phyloP scores from a whole-genome alignment of 2,113 vertebrate genomes.

The Spheniscus mendiculus region DNA sequence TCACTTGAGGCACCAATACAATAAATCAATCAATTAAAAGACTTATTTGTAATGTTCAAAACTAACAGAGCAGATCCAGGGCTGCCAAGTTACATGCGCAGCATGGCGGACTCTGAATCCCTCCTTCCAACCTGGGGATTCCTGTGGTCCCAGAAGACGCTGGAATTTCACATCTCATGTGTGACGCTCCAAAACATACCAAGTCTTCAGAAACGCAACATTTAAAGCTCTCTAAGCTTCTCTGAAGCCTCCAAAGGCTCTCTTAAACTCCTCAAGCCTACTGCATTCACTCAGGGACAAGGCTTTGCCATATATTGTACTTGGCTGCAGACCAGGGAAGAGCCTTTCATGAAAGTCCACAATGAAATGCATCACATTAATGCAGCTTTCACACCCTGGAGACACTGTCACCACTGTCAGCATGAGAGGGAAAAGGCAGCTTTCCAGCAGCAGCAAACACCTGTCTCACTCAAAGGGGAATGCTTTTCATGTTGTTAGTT shows the following conservation, averaged over 20 bases:
- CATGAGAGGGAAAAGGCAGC: not conserved
- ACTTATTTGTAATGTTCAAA: not conserved
- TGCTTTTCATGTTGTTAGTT: constrained; percentile 45
- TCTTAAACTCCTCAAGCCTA: not conserved
- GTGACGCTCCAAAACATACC: not conserved
- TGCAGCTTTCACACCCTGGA: not conserved
- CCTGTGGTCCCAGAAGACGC: not conserved
- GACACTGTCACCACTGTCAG: not conserved
- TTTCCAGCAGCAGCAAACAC: not conserved
- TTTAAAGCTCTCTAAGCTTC: not conserved
- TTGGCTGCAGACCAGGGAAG: not conserved
- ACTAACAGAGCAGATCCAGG: not conserved
- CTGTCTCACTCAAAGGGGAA: not conserved
- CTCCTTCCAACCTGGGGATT: not conserved
- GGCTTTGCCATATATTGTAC: not conserved
- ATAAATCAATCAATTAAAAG: constrained; percentile 12
- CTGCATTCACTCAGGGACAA: not conserved
- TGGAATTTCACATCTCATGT: not conserved
- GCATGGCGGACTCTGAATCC: not conserved
- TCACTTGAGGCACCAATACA: constrained; percentile 54
- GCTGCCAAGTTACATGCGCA: not conserved
- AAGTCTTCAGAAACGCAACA: not conserved
- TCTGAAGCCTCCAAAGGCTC: not conserved
- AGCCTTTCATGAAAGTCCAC: not conserved
- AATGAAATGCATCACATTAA: not conserved